Base-by-base conservation (phyloP, 2,797 vertebrate species). In the Tarsius wallacei region DNA sequence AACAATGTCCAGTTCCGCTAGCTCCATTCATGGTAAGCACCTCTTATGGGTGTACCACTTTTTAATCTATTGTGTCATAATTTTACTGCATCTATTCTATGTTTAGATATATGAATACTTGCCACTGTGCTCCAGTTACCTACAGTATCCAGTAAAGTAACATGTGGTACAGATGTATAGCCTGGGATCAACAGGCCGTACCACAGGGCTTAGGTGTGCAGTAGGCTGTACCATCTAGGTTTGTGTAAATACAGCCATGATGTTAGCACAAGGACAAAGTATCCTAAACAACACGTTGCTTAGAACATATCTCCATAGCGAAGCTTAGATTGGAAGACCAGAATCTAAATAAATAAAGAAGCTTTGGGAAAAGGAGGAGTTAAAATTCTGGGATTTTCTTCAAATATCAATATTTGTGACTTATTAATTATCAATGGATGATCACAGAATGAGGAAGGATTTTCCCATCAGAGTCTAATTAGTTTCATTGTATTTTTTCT, bases 401-500 rank as follows among this genome's bases (percentile, higher is more conserved):
- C 59, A 73, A 90, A 42, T 66, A 90, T 66, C 81, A 83, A 49
- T 95, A 80, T 28, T 61, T 86, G 89, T 74, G 55, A 88, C 68
- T 94, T 89, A 85, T 68, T 88, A 90, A 94, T 95, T 70, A 73
- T 88, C 85, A 55, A 28, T 78, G 57, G 53, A 42, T 63, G 81
- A 92, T 96, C 91, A 53, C 73, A 42, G 80, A 77, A 83, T 2
- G 19, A 80, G 26, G 71, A 42, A 87, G 17, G 53, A 55, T 33
- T 82, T 97, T 74, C 81, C 92, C 82, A 89, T 64, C 73, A 68
- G 77, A 61, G 26, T 86, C 96, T 97, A 89, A 93, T 97, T 86
- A 80, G 55, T 93, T 96, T 77, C 97, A 84, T 90, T 92, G 96
- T 97, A 91, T 97, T 90, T 87, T 33, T 73, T 84, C 87, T 28